A percentile compares a stretch with the other conserved stretches of the same genome.
These are phyloP conservation scores for Peromyscus aztecus DNA, from an alignment of 2,797 vertebrate species.

Conservation along the genomic window DNA sequence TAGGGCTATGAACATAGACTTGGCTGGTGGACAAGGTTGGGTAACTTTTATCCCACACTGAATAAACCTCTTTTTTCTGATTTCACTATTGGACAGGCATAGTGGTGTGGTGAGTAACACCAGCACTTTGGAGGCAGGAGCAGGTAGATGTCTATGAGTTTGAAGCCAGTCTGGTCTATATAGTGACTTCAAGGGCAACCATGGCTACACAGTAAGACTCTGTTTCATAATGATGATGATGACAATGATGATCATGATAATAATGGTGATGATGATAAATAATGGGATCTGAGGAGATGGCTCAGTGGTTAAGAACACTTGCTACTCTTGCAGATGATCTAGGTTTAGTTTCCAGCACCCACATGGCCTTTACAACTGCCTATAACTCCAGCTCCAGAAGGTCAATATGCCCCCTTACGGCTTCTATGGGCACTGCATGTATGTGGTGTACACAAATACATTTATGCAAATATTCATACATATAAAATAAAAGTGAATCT, in stretches of 20 bases:
- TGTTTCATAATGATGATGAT: background rate
- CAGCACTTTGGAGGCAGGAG: background rate
- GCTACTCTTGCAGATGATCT: background rate
- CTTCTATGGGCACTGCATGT: background rate
- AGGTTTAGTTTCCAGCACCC: background rate
- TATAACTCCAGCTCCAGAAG: background rate
- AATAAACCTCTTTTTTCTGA: background rate
- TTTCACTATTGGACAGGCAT: background rate
- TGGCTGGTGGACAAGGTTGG: background rate
- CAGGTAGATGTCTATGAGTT: background rate
- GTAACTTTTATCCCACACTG: background rate
- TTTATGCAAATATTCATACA: background rate
- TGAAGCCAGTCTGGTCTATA: background rate
- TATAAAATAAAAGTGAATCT: background rate
- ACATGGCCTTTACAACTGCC: background rate
- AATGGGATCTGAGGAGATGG: too few species aligned
- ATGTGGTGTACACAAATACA: background rate
- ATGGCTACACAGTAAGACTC: background rate
- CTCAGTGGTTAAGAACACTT: background rate
- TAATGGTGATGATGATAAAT: background rate
- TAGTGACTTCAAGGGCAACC: background rate
- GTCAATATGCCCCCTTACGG: background rate
- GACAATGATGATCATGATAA: background rate
- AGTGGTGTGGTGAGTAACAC: background rate
- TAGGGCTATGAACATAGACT: background rate